Evolutionary conservation across 1,140 invertebrate genomes (phyloP).

Genomic region (Vollenhovia emeryi): DNA sequence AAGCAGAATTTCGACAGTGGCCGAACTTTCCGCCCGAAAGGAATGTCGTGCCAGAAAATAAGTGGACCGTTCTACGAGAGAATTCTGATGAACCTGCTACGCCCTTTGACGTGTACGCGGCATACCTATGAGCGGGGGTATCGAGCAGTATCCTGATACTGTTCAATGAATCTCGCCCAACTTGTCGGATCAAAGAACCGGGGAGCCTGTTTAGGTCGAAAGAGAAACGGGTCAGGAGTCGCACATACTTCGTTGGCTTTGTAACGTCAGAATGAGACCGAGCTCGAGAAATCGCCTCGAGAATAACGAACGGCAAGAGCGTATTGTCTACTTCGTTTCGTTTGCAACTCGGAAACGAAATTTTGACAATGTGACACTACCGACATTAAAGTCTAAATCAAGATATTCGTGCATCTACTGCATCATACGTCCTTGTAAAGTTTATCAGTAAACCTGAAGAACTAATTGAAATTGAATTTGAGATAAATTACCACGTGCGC

Average conservation of each 20-base stretch:
- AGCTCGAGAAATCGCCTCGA: neutral
- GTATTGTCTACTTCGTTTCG: neutral
- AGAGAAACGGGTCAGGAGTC: slow-evolving; percentile 43
- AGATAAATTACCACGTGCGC: neutral
- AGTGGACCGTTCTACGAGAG: slow-evolving; percentile 45
- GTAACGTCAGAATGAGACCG: neutral
- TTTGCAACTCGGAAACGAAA: neutral
- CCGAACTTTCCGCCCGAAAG: slow-evolving; percentile 35
- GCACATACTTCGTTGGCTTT: slow-evolving; percentile 24
- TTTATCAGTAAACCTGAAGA: neutral
- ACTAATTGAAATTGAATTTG: slow-evolving; percentile 1
- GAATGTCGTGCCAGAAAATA: slow-evolving; percentile 55
- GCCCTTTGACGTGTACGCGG: slow-evolving; percentile 43
- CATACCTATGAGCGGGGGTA: slow-evolving; percentile 30
- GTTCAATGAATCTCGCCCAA: slow-evolving; percentile 48
- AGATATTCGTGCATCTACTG: neutral
- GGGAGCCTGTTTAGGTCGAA: slow-evolving; percentile 39
- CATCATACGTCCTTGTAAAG: neutral
- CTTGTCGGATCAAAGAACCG: slow-evolving; percentile 47
- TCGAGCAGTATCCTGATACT: slow-evolving; percentile 38
- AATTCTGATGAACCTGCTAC: slow-evolving; percentile 58
- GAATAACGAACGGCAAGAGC: neutral
- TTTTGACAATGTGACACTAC: neutral
- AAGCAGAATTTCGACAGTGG: slow-evolving; percentile 29
- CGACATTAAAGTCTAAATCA: neutral